phyloP scores from a whole-genome alignment of 2,113 vertebrate genomes.

The Centrocercus urophasianus region DNA sequence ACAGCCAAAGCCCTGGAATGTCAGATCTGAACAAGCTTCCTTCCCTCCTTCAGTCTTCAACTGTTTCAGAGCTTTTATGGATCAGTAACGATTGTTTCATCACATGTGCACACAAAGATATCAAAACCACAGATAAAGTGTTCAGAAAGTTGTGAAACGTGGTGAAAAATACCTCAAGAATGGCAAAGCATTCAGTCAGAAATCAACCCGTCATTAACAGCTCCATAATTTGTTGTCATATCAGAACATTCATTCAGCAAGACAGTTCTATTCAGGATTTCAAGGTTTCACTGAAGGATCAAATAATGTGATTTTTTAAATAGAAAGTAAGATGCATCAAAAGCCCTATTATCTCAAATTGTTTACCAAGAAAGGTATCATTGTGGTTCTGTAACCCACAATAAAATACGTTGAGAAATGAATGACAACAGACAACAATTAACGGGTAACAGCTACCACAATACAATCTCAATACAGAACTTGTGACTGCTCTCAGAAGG shows the following conservation, averaged over 20 bases:
- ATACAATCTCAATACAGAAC: neutral
- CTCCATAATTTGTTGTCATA: neutral
- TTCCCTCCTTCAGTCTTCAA: neutral
- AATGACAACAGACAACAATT: neutral
- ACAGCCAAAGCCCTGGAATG: rapidly evolving
- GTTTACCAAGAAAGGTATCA: neutral
- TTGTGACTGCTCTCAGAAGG: neutral
- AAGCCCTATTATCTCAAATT: neutral
- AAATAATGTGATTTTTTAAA: neutral
- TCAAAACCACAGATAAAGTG: neutral
- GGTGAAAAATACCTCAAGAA: neutral
- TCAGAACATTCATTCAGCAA: neutral
- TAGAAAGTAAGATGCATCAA: rapidly evolving
- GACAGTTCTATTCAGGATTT: neutral
- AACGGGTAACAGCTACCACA: neutral
- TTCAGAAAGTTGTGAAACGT: neutral
- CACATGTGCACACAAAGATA: rapidly evolving
- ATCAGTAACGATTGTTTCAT: neutral
- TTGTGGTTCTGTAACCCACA: neutral
- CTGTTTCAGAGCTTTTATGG: neutral
- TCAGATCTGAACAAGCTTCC: neutral
- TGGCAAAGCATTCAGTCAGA: neutral
- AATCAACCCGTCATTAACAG: neutral
- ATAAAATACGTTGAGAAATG: rapidly evolving
- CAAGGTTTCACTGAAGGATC: neutral